Evolutionary conservation across 2,113 vertebrate species (phyloP), one percentile per base, ranked within the genome.

Genomic region (Miniopterus natalensis): DNA sequence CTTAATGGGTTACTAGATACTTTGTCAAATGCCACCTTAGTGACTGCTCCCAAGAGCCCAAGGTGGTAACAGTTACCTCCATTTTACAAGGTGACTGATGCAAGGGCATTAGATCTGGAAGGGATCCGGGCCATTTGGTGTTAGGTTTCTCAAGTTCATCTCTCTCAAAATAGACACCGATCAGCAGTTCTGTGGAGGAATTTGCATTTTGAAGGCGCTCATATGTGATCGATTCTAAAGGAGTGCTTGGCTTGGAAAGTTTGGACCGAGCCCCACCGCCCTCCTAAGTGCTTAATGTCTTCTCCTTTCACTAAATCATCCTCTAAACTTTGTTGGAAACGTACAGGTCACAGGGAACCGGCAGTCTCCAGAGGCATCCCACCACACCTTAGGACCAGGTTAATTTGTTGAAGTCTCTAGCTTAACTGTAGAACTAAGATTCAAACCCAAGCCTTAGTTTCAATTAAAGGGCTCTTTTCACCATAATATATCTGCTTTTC

Each of bases 1-100:
- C 6, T 90, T 77, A 70, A 17, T 7, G 40, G 42, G 6, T 55
- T 74, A 57, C 12, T 53, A 73, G 9, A n/a, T 65, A 70, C 51
- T 95, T 73, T 78, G 45, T 94, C 36, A 21, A 77, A 94, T 36
- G 59, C 4, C 74, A 49, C 68, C 20, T 71, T 47, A 83, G 11
- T 55, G 10, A 75, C 23, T 55, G 14, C 57, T 51, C 14, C 20
- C 25, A 61, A 29, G 2, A 89, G 29, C 3, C 3, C 0, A 0
- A 29, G n/a, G 8, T 74, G 45, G 8, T 13, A 90, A 92, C 11
- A 80, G 70, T 70, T 65, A 45, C 3, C 59, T 93, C 20, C 7
- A 18, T 94, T 86, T 81, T 68, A 84, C 21, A 47, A 78, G 29
- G 45, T 84, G 40, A 66, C 36, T 81, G 93, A 65, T 77, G 55